Conservation (phyloP, 2,113 vertebrate genomes). For the Callaeas wilsoni region DNA sequence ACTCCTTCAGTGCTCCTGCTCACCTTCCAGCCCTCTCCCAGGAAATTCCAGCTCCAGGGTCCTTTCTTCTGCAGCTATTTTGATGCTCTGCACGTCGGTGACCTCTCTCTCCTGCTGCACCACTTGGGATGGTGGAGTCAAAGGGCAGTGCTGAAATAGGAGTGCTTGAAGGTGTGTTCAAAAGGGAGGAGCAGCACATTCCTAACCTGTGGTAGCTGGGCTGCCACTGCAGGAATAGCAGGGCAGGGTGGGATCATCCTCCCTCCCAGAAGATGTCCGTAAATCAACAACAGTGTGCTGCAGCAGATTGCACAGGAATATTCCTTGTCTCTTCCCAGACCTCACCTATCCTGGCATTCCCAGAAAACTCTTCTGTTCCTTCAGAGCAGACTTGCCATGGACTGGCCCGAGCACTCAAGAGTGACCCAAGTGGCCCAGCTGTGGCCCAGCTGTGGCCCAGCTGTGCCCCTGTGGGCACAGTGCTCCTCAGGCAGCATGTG, state of each 20-base stretch:
- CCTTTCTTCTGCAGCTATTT: background rate
- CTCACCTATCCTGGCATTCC: background rate
- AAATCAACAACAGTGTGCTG: background rate
- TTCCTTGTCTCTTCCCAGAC: background rate
- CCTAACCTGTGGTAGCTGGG: background rate
- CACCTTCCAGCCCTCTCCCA: background rate
- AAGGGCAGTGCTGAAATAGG: background rate
- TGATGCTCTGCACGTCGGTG: background rate
- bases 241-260: background rate
- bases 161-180: background rate
- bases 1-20: background rate
- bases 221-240: background rate
- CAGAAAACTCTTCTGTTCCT: background rate
- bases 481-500: accelerated
- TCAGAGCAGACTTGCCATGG: background rate
- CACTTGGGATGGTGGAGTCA: background rate
- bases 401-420: background rate
- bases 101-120: background rate
- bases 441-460: background rate
- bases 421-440: background rate
- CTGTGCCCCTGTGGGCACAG: background rate
- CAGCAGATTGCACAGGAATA: background rate
- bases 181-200: background rate
- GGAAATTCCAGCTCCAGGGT: background rate
- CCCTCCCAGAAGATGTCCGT: background rate